Evolutionary conservation across 2,113 vertebrate species (phyloP).

Genomic region (Thomomys bottae): DNA sequence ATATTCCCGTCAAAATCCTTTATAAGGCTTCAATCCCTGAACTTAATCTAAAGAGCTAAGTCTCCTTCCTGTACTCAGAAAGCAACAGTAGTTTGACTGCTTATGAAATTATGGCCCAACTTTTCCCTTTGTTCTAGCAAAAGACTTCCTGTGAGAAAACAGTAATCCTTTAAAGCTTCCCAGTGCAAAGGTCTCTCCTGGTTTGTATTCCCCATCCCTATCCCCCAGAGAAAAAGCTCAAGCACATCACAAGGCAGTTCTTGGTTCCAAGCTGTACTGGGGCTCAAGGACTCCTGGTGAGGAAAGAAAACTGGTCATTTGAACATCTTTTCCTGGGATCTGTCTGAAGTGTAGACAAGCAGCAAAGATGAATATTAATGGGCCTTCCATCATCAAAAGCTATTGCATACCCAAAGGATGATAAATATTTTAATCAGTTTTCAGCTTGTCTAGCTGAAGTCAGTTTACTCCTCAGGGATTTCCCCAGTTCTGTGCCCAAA

Average conservation of each 20-base stretch:
- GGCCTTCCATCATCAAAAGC: constrained; percentile 88
- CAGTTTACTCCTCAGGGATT: constrained; percentile 84
- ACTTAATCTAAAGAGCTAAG: constrained; percentile 18
- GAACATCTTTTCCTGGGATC: constrained; percentile 85
- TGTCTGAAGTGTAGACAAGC: constrained; percentile 87
- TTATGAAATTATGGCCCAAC: constrained; percentile 64
- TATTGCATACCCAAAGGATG: constrained; percentile 88
- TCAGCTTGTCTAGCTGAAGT: constrained; percentile 85
- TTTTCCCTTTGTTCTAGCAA: constrained; percentile 59
- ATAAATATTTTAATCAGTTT: constrained; percentile 90
- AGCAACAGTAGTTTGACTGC: constrained; percentile 39
- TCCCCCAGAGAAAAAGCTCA: constrained; percentile 43
- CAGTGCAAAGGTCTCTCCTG: constrained; percentile 71
- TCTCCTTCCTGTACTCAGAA: neutral
- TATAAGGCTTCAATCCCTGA: neutral
- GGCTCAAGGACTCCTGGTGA: constrained; percentile 85
- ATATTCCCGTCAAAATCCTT: constrained; percentile 12
- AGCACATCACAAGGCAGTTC: constrained; percentile 57
- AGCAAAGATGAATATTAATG: constrained; percentile 89
- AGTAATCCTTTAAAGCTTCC: constrained; percentile 66
- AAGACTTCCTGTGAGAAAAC: constrained; percentile 64
- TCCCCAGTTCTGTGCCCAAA: constrained; percentile 80
- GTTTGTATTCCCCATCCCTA: constrained; percentile 24
- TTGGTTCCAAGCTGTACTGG: constrained; percentile 70
- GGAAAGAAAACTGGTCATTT: constrained; percentile 86